phyloP scores from a whole-genome alignment of 2,888 invertebrate genomes.

The Molanna angustata region DNA sequence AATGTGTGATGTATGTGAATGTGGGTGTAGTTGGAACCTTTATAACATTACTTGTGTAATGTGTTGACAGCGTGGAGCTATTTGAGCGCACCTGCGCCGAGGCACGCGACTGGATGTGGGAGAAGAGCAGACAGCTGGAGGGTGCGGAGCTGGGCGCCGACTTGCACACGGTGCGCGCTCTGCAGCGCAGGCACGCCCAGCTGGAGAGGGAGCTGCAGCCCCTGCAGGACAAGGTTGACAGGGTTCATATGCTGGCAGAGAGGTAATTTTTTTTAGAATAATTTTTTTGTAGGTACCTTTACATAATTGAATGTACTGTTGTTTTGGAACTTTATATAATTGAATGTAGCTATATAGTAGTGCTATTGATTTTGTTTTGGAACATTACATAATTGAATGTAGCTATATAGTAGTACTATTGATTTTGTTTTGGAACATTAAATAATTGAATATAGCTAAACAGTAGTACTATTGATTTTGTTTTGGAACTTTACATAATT shows the following conservation, averaged over 20 bases:
- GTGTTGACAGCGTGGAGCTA: slow-evolving; percentile 79
- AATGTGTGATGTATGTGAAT: too few species aligned
- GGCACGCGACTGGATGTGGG: slow-evolving; percentile 95
- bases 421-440: too few species aligned
- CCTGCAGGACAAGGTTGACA: slow-evolving; percentile 88
- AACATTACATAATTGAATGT: too few species aligned
- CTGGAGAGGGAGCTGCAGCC: slow-evolving; percentile 93
- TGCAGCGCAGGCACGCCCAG: slow-evolving; percentile 90
- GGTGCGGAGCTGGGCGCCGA: slow-evolving; percentile 76
- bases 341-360: too few species aligned
- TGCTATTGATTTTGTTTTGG: too few species aligned
- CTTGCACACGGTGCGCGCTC: slow-evolving; percentile 84
- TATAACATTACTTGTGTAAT: neutral
- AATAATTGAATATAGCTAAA: too few species aligned
- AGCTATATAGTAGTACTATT: too few species aligned
- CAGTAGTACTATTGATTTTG: too few species aligned
- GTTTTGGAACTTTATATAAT: too few species aligned
- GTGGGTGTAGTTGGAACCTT: neutral
- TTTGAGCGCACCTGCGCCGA: slow-evolving; percentile 96
- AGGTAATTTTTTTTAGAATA: slow-evolving; percentile 61
- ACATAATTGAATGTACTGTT: too few species aligned
- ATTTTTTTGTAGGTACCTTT: too few species aligned
- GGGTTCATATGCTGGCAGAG: slow-evolving; percentile 83
- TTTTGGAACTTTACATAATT: too few species aligned
- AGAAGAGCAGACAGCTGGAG: slow-evolving; percentile 89